A percentile compares a stretch with the other conserved stretches of the same genome.
phyloP scores from a whole-genome alignment of 2,113 vertebrate species.

The Dromaius novaehollandiae region DNA sequence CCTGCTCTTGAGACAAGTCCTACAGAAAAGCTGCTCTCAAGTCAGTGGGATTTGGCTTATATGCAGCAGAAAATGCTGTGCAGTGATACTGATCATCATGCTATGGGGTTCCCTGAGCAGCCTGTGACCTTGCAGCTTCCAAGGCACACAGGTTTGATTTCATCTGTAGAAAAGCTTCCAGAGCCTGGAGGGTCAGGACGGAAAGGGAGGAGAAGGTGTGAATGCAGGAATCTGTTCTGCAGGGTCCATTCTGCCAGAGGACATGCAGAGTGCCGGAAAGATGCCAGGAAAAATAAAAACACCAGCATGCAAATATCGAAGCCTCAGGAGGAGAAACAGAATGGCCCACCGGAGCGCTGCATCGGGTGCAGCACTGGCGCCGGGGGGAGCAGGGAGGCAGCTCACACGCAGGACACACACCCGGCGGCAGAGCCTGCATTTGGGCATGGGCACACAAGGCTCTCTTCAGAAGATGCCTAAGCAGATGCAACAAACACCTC shows the following conservation, averaged over 20 bases:
- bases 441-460: background rate
- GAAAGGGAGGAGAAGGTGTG: background rate
- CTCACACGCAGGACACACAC: fast-evolving
- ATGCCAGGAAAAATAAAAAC: background rate
- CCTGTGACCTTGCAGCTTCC: background rate
- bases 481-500: background rate
- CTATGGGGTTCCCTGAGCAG: background rate
- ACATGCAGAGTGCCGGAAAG: background rate
- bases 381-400: background rate
- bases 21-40: background rate
- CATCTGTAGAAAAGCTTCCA: background rate
- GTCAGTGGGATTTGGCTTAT: background rate
- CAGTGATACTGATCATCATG: background rate
- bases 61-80: background rate
- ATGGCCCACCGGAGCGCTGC: background rate
- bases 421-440: fast-evolving
- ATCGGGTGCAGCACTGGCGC: background rate
- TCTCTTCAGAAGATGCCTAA: background rate
- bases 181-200: background rate
- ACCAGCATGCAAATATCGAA: background rate
- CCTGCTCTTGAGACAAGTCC: background rate
- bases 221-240: background rate
- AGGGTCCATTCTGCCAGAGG: background rate
- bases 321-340: background rate
- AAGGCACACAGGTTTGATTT: background rate